Evolutionary conservation across 2,113 vertebrate genomes (phyloP), one percentile per base, ranked within the genome.

Genomic region (Zosterops borbonicus): DNA sequence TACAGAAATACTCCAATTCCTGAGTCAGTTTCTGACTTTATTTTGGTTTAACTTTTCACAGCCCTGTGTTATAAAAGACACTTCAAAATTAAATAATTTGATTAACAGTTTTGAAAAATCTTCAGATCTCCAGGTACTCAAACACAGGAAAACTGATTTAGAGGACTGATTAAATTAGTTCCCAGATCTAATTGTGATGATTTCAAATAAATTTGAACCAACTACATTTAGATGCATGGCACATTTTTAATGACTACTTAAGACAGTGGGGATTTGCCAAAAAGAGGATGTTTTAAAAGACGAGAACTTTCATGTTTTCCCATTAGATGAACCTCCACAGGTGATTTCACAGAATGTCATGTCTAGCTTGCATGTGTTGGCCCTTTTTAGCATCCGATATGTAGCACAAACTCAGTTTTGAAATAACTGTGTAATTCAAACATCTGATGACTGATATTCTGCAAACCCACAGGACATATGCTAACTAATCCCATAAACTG

Each of bases 381-480:
- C 28, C 56, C 14, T 63, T 80, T 63, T 84, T 63, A 84, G 35
- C 5, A 11, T 55, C 31, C 67, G 44, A 71, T 52, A 89, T 2
- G 20, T 7, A 39, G 39, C 56, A 89, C 42, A 78, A 69, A 23
- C 19, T 73, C 5, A 1, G 5, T 44, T 84, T 94, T 59, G 35
- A 91, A 94, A 24, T 13, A 84, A 82, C 12, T 75, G 41, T 42
- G 10, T 67, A 83, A 84, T 63, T 96, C 50, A 89, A 39, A 70
- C 39, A 70, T 55, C 15, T 82, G 27, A 60, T n/a, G 53, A 58
- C 6, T 64, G 35, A 70, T 68, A 92, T 63, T 92, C 60, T 68
- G 33, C 47, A 94, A 90, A 67, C 31, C 28, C 68, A 39, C 23
- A 47, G 9, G 39, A 70, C 0, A 0, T 33, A 74, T 0, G 0